Evolutionary conservation across 2,113 vertebrate genomes (phyloP).

Genomic region (Aleadryas rufinucha): DNA sequence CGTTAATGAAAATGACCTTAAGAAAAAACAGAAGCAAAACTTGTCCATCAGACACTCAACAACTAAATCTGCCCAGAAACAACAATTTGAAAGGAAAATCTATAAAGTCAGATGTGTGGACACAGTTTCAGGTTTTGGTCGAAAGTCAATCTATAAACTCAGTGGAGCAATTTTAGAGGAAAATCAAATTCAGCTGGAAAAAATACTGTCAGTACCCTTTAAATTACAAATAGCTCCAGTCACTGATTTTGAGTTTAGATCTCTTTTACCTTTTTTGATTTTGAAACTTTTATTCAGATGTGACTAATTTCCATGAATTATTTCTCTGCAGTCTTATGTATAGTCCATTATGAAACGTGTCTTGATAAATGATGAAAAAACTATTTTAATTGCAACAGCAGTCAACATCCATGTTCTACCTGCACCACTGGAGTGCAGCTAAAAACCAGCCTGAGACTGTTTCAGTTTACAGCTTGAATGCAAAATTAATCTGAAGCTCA

Average conservation of each 20-base stretch:
- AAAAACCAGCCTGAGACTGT: neutral
- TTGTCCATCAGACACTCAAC: neutral
- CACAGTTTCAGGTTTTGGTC: neutral
- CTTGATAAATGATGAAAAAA: neutral
- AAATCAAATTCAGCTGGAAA: neutral
- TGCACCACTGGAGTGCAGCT: neutral
- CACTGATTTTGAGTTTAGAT: neutral
- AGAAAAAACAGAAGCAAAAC: neutral
- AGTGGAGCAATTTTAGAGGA: neutral
- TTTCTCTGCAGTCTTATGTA: neutral
- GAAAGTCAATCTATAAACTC: neutral
- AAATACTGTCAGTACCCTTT: neutral
- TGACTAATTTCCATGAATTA: neutral
- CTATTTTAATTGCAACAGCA: neutral
- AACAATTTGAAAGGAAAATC: conserved; percentile 20
- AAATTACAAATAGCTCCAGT: neutral
- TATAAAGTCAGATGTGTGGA: conserved; percentile 8
- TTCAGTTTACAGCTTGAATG: neutral
- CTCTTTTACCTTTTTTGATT: neutral
- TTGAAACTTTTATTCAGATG: neutral
- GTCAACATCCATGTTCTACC: neutral
- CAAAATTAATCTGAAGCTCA: neutral
- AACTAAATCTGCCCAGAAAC: conserved; percentile 6
- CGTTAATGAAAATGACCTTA: neutral
- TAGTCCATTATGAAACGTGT: neutral